Evolutionary conservation across 2,113 vertebrate genomes (phyloP).

Genomic region (Macquaria australasica): DNA sequence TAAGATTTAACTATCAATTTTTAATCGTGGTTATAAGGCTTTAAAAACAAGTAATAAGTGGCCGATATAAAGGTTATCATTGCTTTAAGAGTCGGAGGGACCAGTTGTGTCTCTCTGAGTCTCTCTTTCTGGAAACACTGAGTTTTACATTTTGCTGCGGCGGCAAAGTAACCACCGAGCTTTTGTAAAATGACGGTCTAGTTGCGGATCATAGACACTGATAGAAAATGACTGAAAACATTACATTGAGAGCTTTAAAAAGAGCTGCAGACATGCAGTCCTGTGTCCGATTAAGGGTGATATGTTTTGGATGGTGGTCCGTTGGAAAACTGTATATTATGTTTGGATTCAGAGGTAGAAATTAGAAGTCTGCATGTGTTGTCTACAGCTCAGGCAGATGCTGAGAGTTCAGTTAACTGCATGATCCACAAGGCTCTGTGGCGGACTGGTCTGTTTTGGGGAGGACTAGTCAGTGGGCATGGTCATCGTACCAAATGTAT

Average conservation of each 20-base stretch:
- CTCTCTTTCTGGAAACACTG: slow-evolving; percentile 84
- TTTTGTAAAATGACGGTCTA: slow-evolving; percentile 64
- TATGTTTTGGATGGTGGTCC: slow-evolving; percentile 53
- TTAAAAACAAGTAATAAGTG: slow-evolving; percentile 87
- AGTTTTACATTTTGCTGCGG: slow-evolving; percentile 71
- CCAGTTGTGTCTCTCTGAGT: slow-evolving; percentile 55
- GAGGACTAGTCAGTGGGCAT: slow-evolving; percentile 34
- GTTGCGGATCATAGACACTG: slow-evolving; percentile 66
- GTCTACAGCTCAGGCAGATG: slow-evolving; percentile 50
- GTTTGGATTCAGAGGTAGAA: slow-evolving; percentile 53
- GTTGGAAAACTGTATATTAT: slow-evolving; percentile 53
- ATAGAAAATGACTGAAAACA: slow-evolving; percentile 70
- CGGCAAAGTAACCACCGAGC: slow-evolving; percentile 45
- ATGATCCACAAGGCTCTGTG: slow-evolving; percentile 49
- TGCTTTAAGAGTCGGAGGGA: slow-evolving; percentile 84
- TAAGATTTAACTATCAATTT: slow-evolving; percentile 83
- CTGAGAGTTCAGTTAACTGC: slow-evolving; percentile 55
- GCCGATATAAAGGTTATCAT: slow-evolving; percentile 84
- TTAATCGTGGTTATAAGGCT: slow-evolving; percentile 87
- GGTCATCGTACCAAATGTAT: slow-evolving; percentile 47
- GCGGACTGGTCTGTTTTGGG: slow-evolving; percentile 37
- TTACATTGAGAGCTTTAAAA: slow-evolving; percentile 81
- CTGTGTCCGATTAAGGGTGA: slow-evolving; percentile 40
- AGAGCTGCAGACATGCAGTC: slow-evolving; percentile 64
- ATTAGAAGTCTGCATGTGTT: slow-evolving; percentile 58